Evolutionary conservation across 2,888 invertebrate genomes (phyloP).

Genomic region (Thereva nobilitata): DNA sequence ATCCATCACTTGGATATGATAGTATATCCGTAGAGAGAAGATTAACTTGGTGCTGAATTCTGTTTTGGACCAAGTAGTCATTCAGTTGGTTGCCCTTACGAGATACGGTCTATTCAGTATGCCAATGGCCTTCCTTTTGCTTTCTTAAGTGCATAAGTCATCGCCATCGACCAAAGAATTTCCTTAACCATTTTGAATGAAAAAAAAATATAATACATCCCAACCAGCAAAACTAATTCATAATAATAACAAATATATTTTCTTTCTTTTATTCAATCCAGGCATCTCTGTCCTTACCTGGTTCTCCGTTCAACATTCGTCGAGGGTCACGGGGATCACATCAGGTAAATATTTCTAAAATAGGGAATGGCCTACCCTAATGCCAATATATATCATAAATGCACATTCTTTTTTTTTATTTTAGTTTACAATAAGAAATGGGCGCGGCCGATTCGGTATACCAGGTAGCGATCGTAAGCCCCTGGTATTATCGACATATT

Average conservation of each 20-base stretch:
- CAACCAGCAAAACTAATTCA: background rate
- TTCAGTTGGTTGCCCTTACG: too few species aligned
- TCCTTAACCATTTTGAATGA: too few species aligned
- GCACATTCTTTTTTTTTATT: background rate
- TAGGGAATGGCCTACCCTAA: background rate
- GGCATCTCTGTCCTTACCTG: slow-evolving; percentile 96
- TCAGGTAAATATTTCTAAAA: slow-evolving; percentile 58
- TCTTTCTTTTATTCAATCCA: slow-evolving; percentile 54
- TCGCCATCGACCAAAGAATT: too few species aligned
- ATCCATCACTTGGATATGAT: too few species aligned
- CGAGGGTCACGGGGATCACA: slow-evolving; percentile 90
- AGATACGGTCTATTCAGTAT: too few species aligned
- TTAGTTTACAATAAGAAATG: slow-evolving; percentile 83
- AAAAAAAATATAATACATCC: background rate
- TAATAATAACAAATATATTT: background rate
- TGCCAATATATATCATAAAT: background rate
- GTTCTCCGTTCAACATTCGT: slow-evolving; percentile 93
- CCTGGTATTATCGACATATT: slow-evolving; percentile 89
- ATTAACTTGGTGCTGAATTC: too few species aligned
- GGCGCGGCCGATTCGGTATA: slow-evolving; percentile 74
- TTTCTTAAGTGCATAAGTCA: too few species aligned
- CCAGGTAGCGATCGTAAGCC: slow-evolving; percentile 90
- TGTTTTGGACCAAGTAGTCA: too few species aligned
- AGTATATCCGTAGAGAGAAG: too few species aligned
- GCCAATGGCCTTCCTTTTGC: too few species aligned